A percentile compares a stretch with the other conserved stretches of the same genome.
These are phyloP conservation scores for Stenolophus ochropezus DNA, from an alignment of 2,888 invertebrate species.

Conservation along the genomic window DNA sequence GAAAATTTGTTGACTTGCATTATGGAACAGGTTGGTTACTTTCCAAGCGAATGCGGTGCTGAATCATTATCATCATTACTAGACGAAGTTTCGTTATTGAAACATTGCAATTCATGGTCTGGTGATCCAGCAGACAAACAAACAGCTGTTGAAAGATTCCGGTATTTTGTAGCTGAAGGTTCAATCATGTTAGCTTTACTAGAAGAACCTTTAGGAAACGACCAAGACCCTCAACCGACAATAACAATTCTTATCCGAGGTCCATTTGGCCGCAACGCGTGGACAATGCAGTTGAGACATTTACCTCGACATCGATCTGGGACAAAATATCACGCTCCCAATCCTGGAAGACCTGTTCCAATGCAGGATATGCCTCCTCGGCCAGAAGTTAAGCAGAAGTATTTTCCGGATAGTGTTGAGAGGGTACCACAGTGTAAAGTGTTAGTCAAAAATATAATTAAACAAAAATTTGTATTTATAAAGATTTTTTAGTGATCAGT, in stretches of 20 bases:
- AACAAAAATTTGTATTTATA: neutral
- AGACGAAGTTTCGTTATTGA: constrained; percentile 89
- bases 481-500: constrained; percentile 82
- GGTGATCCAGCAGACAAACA: constrained; percentile 74
- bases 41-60: constrained; percentile 88
- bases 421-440: constrained; percentile 87
- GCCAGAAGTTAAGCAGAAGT: constrained; percentile 82
- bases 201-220: constrained; percentile 84
- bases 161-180: constrained; percentile 94
- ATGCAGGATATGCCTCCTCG: constrained; percentile 82
- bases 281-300: constrained; percentile 93
- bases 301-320: constrained; percentile 89
- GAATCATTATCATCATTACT: constrained; percentile 90
- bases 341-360: constrained; percentile 84
- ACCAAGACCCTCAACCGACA: constrained; percentile 92
- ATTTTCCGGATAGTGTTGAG: constrained; percentile 88
- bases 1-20: constrained; percentile 94
- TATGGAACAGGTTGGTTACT: constrained; percentile 89
- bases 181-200: constrained; percentile 90
- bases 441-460: constrained; percentile 71
- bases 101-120: constrained; percentile 82
- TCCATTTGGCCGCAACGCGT: constrained; percentile 95
- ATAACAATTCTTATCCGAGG: constrained; percentile 92
- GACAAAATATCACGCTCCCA: constrained; percentile 78
- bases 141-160: constrained; percentile 81